These are phyloP conservation scores for Ophion costatus DNA, from an alignment of 2,888 invertebrate species.

Conservation along the genomic window DNA sequence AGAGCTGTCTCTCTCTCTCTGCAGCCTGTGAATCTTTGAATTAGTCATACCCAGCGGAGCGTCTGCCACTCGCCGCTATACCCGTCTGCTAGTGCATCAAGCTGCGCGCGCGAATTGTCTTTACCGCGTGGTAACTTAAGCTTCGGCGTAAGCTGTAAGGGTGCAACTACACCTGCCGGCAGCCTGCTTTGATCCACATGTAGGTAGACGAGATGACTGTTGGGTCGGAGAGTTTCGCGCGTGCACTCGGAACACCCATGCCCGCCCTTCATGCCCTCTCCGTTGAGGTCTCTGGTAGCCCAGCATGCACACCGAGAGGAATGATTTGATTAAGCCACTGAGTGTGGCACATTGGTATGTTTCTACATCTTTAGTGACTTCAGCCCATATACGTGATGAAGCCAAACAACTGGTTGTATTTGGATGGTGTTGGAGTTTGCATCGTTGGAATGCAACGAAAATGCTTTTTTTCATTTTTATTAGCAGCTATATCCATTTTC, in stretches of 20 bases:
- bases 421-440: too few species aligned
- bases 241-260: not conserved
- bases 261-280: not conserved
- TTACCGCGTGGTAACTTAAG: not conserved
- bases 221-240: not conserved
- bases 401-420: too few species aligned
- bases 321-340: too few species aligned
- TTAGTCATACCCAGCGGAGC: constrained; percentile 15
- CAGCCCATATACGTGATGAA: too few species aligned
- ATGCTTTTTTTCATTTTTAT: too few species aligned
- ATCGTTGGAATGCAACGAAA: too few species aligned
- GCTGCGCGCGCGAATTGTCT: constrained; percentile 6
- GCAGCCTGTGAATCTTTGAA: not conserved
- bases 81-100: constrained; percentile 13
- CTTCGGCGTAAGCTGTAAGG: constrained; percentile 6
- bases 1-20: not conserved
- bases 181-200: constrained; percentile 3
- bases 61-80: not conserved
- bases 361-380: too few species aligned
- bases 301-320: too few species aligned
- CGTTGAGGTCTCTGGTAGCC: not conserved
- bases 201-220: not conserved
- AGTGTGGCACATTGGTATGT: too few species aligned
- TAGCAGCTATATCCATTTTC: too few species aligned
- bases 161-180: not conserved